These are phyloP conservation scores for Perccottus glenii DNA, from an alignment of 2,113 vertebrate genomes.

Conservation along the genomic window DNA sequence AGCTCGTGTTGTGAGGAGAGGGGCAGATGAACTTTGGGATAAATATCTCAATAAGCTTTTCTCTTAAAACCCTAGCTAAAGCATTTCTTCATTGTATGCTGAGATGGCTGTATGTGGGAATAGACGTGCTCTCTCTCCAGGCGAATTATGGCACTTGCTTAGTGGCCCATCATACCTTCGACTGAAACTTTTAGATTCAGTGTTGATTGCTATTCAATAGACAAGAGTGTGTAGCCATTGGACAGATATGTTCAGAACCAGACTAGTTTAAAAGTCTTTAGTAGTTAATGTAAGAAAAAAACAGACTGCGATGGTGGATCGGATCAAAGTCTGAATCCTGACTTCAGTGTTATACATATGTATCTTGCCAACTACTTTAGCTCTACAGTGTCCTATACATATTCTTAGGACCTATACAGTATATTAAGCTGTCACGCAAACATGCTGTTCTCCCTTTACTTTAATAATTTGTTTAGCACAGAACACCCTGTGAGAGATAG, in stretches of 20 bases:
- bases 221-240: background rate
- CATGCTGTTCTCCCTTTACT: too few relatives aligned
- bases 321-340: background rate
- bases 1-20: slow-evolving; percentile 18
- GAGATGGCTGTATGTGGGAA: background rate
- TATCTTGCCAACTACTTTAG: too few relatives aligned
- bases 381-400: too few relatives aligned
- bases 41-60: slow-evolving; percentile 21
- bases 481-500: too few relatives aligned
- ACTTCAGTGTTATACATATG: background rate
- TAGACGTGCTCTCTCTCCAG: background rate
- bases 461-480: too few relatives aligned
- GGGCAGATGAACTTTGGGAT: slow-evolving; percentile 42
- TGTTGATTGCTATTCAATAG: background rate
- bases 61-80: background rate
- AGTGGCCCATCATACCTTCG: background rate
- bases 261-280: background rate
- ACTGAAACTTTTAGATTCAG: background rate
- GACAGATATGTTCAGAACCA: background rate
- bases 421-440: too few relatives aligned
- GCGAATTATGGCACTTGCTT: background rate
- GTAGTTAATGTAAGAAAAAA: too few relatives aligned
- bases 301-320: too few relatives aligned
- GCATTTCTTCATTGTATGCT: background rate
- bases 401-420: too few relatives aligned